phyloP scores from a whole-genome alignment of 2,888 invertebrate genomes.

The Teleiodes luculella region DNA sequence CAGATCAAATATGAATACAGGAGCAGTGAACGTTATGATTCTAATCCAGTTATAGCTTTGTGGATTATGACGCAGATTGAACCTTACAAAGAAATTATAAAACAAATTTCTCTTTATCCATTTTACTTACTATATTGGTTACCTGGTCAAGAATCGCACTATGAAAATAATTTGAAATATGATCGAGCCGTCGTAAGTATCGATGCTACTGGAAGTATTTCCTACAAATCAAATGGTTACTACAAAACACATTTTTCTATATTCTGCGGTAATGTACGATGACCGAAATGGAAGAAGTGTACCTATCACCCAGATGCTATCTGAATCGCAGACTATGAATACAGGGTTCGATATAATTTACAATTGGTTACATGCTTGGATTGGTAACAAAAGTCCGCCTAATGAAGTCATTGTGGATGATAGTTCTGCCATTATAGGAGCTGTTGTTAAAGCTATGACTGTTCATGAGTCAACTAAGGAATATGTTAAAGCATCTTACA shows the following conservation, averaged over 20 bases:
- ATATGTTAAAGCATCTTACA: constrained; percentile 16
- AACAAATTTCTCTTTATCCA: constrained; percentile 1
- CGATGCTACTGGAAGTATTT: constrained; percentile 17
- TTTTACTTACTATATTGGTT: constrained; percentile 13
- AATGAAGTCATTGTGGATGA: constrained; percentile 18
- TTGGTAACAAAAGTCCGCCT: constrained; percentile 8
- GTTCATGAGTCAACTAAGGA: constrained; percentile 12
- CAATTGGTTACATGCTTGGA: constrained; percentile 16
- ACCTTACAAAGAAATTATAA: constrained; percentile 8
- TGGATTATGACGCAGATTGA: constrained; percentile 6
- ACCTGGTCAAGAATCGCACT: constrained; percentile 9
- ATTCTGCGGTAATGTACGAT: constrained; percentile 7
- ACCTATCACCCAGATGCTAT: constrained; percentile 17
- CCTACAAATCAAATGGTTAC: constrained; percentile 2
- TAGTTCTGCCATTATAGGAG: constrained; percentile 18
- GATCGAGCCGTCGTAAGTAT: constrained; percentile 11
- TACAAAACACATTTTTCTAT: constrained; percentile 13
- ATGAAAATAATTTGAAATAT: constrained; percentile 9
- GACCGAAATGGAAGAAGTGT: constrained; percentile 11
- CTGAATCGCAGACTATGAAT: constrained; percentile 16
- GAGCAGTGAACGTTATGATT: constrained; percentile 1
- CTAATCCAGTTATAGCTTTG: constrained; percentile 8
- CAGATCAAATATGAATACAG: constrained; percentile 8
- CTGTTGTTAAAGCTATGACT: constrained; percentile 17
- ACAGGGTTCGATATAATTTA: no score